Conservation (phyloP, 2,888 invertebrate species). For the Notodonta ziczac region DNA sequence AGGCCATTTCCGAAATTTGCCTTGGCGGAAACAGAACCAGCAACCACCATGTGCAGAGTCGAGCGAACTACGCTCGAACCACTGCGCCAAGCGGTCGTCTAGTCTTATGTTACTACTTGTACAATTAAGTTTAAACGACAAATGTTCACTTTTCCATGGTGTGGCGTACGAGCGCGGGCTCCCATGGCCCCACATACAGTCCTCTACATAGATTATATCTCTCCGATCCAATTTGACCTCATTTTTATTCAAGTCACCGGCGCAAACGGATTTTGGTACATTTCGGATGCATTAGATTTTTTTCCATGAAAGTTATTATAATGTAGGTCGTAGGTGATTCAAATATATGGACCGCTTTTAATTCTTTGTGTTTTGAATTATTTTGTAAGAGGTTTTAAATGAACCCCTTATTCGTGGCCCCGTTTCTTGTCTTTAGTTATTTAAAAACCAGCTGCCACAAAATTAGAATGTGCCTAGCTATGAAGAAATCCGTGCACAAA, state of each 20-base stretch:
- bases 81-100: too few relatives aligned
- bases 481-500: too few relatives aligned
- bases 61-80: too few relatives aligned
- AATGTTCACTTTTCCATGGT: slow-evolving; percentile 3
- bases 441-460: too few relatives aligned
- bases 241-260: slow-evolving; percentile 78
- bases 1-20: too few relatives aligned
- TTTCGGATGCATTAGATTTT: slow-evolving; percentile 76
- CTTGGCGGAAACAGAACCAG: too few relatives aligned
- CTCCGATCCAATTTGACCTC: slow-evolving; percentile 75
- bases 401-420: too few relatives aligned
- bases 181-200: slow-evolving; percentile 33
- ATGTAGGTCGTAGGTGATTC: slow-evolving; percentile 27
- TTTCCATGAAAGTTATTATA: slow-evolving; percentile 43
- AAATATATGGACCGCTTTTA: slow-evolving; percentile 16
- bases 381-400: too few relatives aligned
- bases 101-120: background rate
- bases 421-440: too few relatives aligned
- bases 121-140: background rate
- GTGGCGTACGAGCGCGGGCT: slow-evolving; percentile 3
- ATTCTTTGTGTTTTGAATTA: too few relatives aligned
- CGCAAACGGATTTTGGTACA: slow-evolving; percentile 69
- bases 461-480: too few relatives aligned
- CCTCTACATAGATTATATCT: slow-evolving; percentile 63
- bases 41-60: too few relatives aligned